A percentile compares a stretch with the other conserved stretches of the same genome.
These are phyloP conservation scores for Aphelocoma californica DNA, from an alignment of 2,797 vertebrate genomes.

Conservation along the genomic window DNA sequence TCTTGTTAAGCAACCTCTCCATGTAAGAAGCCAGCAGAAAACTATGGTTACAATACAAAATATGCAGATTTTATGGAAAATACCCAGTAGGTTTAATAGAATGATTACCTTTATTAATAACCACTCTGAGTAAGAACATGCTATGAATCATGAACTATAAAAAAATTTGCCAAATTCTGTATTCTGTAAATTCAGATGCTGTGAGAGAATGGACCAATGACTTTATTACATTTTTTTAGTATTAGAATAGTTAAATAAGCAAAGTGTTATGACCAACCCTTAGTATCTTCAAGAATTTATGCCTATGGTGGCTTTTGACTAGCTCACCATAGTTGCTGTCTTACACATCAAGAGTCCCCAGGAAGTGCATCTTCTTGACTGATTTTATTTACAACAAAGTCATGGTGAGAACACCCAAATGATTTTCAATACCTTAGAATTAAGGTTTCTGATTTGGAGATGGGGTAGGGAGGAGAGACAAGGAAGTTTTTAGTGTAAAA, in stretches of 20 bases:
- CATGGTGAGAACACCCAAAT: neutral
- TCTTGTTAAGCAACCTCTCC: neutral
- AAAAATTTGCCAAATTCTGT: neutral
- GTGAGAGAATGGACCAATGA: neutral
- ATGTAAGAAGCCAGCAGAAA: neutral
- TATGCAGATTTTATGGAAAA: slow-evolving; percentile 1
- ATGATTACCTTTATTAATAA: slow-evolving; percentile 19
- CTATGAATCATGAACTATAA: neutral
- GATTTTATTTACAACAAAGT: neutral
- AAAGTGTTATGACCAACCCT: neutral
- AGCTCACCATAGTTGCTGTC: neutral
- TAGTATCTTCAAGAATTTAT: neutral
- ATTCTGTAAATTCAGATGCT: neutral
- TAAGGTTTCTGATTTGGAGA: neutral
- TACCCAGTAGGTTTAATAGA: neutral
- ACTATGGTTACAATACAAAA: neutral
- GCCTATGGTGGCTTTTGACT: neutral
- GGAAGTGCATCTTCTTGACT: neutral
- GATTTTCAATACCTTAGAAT: neutral
- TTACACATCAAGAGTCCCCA: neutral
- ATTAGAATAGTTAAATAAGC: neutral
- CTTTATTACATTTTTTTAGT: neutral
- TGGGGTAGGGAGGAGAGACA: neutral
- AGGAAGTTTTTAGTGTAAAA: neutral
- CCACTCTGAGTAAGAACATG: neutral